Evolutionary conservation across 1,140 invertebrate species (phyloP), one percentile per base, ranked within the genome.

Genomic region (Bombus consobrinus): DNA sequence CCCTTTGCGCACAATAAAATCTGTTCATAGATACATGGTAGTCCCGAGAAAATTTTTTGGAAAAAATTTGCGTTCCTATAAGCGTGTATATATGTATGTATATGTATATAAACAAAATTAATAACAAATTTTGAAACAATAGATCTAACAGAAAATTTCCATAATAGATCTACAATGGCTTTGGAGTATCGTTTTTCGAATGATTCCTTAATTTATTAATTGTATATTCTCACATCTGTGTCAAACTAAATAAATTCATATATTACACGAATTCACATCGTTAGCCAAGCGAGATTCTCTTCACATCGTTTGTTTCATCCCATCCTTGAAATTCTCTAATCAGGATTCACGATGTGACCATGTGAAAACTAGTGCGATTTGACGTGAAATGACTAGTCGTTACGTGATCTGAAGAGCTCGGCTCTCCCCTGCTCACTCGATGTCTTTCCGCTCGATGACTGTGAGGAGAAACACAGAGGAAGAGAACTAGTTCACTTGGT

Each of bases 401-500:
- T 81, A 37, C 47, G 34, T 39, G 53, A 41, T 32, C 37, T 37
- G 22, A 2, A 53, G 39, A 15, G 3, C 12, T 81, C 9, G 41
- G 34, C 66, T 59, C 25, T 12, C 34, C 15, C 25, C 2, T 4
- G 28, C 25, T 12, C n/a, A n/a, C 39, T 74, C 18, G 41, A 62
- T 28, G 69, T 25, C 41, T 62, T 80, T 57, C 41, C 25, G 18
- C 41, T 53, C 28, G 62, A 62, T n/a, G 6, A 22, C 25, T n/a
- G 0, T 18, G 25, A 80, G 73, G 41, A 72, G 57, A 72, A 68
- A 43, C 57, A 37, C 39, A 12, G 2, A 25, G 28, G 32, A 37
- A 1, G 59, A 57, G 34, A 59, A 80, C 39, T 72, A 85, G 81
- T 74, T 85, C 71, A 66, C 34, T 66, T 15, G 53, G 59, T 81